Conservation (phyloP, 1,140 invertebrate species). For the Stegodyphus dumicola region DNA sequence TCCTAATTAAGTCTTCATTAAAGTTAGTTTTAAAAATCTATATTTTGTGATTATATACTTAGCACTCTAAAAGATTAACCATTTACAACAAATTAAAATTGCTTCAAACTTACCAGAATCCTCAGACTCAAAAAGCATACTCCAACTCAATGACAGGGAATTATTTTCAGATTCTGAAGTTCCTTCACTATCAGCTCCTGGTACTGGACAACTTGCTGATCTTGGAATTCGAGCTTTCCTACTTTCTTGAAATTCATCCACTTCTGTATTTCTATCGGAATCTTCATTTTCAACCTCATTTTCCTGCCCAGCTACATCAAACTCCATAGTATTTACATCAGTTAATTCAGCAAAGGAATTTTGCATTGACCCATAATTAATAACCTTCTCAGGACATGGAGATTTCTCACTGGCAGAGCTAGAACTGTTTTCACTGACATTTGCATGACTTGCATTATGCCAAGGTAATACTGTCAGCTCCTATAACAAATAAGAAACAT, state of each 20-base stretch:
- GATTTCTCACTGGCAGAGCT: background rate
- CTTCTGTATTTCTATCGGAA: background rate
- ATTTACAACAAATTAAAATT: background rate
- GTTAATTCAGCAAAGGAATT: constrained; percentile 46
- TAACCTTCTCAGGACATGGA: background rate
- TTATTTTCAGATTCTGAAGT: constrained; percentile 19
- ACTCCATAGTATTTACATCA: constrained; percentile 31
- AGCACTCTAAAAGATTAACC: too few relatives aligned
- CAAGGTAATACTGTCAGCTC: background rate
- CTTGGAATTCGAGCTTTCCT: constrained; percentile 14
- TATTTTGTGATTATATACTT: too few relatives aligned
- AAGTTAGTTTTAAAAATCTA: too few relatives aligned
- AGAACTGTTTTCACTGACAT: background rate
- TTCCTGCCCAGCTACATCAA: constrained; percentile 3
- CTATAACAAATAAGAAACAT: background rate
- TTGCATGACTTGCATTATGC: background rate
- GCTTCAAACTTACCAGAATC: constrained; percentile 31
- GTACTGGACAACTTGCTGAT: constrained; percentile 48
- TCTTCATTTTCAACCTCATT: constrained; percentile 4
- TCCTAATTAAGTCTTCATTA: too few relatives aligned
- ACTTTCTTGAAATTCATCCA: constrained; percentile 8
- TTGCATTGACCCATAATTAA: background rate
- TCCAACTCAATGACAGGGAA: constrained; percentile 47
- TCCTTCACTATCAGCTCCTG: constrained; percentile 12
- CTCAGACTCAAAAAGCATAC: constrained; percentile 46